phyloP scores from a whole-genome alignment of 2,888 invertebrate species.

The Eupithecia inturbata region DNA sequence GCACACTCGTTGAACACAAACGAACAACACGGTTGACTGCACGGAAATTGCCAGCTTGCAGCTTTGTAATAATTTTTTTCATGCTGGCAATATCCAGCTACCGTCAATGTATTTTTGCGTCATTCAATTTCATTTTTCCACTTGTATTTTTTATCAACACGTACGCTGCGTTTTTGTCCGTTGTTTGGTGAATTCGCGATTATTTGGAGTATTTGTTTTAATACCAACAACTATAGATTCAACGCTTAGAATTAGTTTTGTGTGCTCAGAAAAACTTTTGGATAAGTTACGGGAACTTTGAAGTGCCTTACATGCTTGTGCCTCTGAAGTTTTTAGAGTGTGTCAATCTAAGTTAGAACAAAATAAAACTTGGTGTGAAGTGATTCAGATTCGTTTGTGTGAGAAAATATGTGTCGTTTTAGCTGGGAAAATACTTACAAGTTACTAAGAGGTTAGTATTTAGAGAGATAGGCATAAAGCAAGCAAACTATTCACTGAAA shows the following conservation, averaged over 20 bases:
- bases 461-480: not conserved
- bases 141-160: conserved; percentile 24
- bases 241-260: not conserved
- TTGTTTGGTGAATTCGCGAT: conserved; percentile 20
- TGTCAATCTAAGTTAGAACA: conserved; percentile 37
- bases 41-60: not conserved
- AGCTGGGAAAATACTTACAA: conserved; percentile 35
- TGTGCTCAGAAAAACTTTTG: conserved; percentile 25
- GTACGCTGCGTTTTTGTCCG: conserved; percentile 16
- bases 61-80: not conserved
- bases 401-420: conserved; percentile 37
- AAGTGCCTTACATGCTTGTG: conserved; percentile 48
- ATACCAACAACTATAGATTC: not conserved
- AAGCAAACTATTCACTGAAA: not conserved
- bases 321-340: conserved; percentile 27
- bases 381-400: conserved; percentile 30
- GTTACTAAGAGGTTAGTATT: conserved; percentile 37
- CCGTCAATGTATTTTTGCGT: conserved; percentile 33
- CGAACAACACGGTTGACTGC: not conserved
- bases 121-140: conserved; percentile 17
- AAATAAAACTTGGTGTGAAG: conserved; percentile 39
- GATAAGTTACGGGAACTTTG: conserved; percentile 48
- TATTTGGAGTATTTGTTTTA: conserved; percentile 8
- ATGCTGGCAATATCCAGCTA: conserved; percentile 2
- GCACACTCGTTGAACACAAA: not conserved